Evolutionary conservation across 2,888 invertebrate genomes (phyloP).

Genomic region (Ichneumoninae sp.): DNA sequence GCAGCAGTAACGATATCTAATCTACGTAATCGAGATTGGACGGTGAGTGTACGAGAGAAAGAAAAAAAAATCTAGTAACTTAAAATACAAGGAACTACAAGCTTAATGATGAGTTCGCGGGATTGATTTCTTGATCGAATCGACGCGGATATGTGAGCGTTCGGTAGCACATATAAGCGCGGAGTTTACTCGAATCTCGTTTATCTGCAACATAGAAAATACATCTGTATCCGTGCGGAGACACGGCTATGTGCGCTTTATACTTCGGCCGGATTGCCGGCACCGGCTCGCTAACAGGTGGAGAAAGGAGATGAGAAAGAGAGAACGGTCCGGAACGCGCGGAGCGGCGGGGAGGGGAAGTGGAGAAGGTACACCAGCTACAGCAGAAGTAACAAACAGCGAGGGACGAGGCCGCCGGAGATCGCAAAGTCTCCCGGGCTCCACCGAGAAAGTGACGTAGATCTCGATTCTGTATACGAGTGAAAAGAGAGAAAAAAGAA

Average conservation of each 20-base stretch:
- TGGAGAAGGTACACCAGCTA: conserved; percentile 3
- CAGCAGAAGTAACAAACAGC: conserved; percentile 18
- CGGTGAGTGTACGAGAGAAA: no score
- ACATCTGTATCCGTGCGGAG: conserved; percentile 19
- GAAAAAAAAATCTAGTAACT: background rate
- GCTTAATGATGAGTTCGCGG: conserved; percentile 26
- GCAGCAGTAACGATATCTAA: background rate
- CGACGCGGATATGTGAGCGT: background rate
- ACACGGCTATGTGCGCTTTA: conserved; percentile 22
- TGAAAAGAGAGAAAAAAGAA: conserved; percentile 60
- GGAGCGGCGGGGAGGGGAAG: background rate
- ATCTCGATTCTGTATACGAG: conserved; percentile 60
- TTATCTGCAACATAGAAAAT: background rate
- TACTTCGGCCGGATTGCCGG: conserved; percentile 39
- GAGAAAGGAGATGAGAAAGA: conserved; percentile 67
- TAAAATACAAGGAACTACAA: conserved; percentile 12
- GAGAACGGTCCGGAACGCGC: conserved; percentile 21
- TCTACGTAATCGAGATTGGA: conserved; percentile 13
- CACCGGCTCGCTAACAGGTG: conserved; percentile 59
- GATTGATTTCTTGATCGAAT: conserved; percentile 29
- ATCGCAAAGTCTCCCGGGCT: conserved; percentile 32
- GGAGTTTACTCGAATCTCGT: background rate
- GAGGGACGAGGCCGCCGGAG: conserved; percentile 20
- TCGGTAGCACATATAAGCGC: background rate
- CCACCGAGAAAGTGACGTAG: conserved; percentile 66